phyloP scores from a whole-genome alignment of 1,140 invertebrate species.

The Gryon sp. region DNA sequence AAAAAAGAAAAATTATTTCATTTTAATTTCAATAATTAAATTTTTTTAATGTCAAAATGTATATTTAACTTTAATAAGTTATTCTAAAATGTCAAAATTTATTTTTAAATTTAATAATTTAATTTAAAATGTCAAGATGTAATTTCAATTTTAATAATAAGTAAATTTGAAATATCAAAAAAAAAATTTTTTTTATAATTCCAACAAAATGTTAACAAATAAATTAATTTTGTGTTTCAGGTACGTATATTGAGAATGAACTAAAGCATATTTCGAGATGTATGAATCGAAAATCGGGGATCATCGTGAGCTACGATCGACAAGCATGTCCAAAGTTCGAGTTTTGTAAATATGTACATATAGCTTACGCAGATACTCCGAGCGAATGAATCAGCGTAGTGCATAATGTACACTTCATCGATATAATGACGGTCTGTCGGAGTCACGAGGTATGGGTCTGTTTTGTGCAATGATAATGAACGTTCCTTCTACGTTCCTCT shows the following conservation, averaged over 20 bases:
- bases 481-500: neutral
- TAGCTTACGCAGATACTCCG: slow-evolving; percentile 32
- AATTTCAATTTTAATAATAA: too few species aligned
- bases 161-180: neutral
- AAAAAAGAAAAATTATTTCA: too few species aligned
- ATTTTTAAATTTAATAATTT: too few species aligned
- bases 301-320: slow-evolving; percentile 28
- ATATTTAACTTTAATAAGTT: too few species aligned
- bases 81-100: too few species aligned
- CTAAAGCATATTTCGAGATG: slow-evolving; percentile 3
- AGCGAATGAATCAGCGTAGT: slow-evolving; percentile 47
- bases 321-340: slow-evolving; percentile 17
- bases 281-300: neutral
- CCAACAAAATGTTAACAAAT: neutral
- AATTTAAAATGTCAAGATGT: too few species aligned
- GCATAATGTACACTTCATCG: slow-evolving; percentile 45
- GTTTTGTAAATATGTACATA: slow-evolving; percentile 56
- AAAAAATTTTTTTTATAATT: neutral
- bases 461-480: slow-evolving; percentile 51
- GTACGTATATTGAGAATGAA: slow-evolving; percentile 33
- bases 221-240: slow-evolving; percentile 34
- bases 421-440: slow-evolving; percentile 42
- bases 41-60: too few species aligned
- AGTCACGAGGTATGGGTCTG: slow-evolving; percentile 50
- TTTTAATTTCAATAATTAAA: too few species aligned